A percentile compares a stretch with the other conserved stretches of the same genome.
phyloP scores from a whole-genome alignment of 2,113 vertebrate species.

The Oncorhynchus mykiss region DNA sequence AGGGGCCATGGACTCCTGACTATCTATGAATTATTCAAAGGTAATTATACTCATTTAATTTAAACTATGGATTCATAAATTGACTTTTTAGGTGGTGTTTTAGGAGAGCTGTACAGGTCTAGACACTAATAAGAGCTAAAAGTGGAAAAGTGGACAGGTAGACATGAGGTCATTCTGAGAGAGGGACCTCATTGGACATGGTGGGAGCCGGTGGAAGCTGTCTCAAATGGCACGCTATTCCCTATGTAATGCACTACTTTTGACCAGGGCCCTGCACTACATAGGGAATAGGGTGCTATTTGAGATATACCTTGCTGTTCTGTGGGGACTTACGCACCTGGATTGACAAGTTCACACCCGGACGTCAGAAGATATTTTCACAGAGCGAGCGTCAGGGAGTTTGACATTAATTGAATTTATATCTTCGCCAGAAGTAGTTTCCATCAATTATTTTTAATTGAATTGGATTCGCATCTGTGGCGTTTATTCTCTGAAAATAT shows the following conservation, averaged over 20 bases:
- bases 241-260: no score
- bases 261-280: no score
- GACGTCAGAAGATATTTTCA: constrained; percentile 15
- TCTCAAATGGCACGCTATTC: no score
- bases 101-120: constrained; percentile 20
- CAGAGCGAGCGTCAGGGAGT: constrained; percentile 7
- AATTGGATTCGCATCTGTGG: constrained; percentile 26
- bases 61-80: constrained; percentile 20
- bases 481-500: constrained; percentile 18
- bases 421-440: constrained; percentile 5
- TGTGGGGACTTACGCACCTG: not conserved
- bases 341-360: constrained; percentile 25
- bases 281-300: no score
- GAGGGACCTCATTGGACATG: constrained; percentile 14
- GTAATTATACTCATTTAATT: constrained; percentile 11
- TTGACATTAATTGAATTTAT: constrained; percentile 23
- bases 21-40: not conserved
- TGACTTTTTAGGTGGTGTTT: constrained; percentile 9
- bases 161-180: constrained; percentile 5
- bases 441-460: constrained; percentile 27
- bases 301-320: not conserved
- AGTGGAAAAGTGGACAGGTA: constrained; percentile 1
- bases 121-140: constrained; percentile 23
- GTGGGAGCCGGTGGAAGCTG: not conserved
- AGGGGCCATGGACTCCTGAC: no score